Percentiles rank a stretch among this genome's conserved stretches.
These are phyloP conservation scores for Drepana arcuata DNA, from an alignment of 1,140 invertebrate species.

Conservation along the genomic window DNA sequence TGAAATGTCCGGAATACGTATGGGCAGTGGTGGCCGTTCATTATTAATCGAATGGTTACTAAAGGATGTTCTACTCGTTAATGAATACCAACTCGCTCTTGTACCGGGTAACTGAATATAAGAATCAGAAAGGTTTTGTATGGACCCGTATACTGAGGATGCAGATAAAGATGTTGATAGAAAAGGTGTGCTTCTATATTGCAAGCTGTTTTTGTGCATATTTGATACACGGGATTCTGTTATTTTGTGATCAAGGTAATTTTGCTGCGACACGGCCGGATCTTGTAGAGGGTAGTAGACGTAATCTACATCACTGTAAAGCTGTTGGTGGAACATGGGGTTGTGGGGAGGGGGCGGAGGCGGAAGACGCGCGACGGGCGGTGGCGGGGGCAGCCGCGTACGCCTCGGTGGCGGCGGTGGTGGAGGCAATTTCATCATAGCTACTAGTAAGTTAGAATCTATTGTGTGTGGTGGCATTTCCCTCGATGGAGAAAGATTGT, in stretches of 20 bases:
- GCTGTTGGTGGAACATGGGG: constrained; percentile 88
- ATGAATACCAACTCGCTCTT: constrained; percentile 73
- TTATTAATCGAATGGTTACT: constrained; percentile 71
- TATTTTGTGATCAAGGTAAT: constrained; percentile 90
- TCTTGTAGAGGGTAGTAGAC: constrained; percentile 92
- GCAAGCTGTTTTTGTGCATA: constrained; percentile 77
- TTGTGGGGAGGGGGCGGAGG: constrained; percentile 79
- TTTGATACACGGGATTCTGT: constrained; percentile 70
- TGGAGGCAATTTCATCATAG: constrained; percentile 73
- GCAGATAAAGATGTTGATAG: constrained; percentile 77
- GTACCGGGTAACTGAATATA: constrained; percentile 76
- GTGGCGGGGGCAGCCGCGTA: constrained; percentile 67
- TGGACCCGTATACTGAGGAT: constrained; percentile 80
- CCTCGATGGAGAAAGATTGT: constrained; percentile 46
- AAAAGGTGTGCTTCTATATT: constrained; percentile 86
- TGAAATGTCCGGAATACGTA: constrained; percentile 68
- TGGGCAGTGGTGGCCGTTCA: constrained; percentile 73
- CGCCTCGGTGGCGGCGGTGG: constrained; percentile 72
- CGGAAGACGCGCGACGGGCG: constrained; percentile 72
- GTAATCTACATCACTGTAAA: constrained; percentile 91
- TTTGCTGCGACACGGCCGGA: constrained; percentile 88
- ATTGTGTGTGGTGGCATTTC: constrained; percentile 32
- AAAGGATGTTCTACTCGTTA: constrained; percentile 69
- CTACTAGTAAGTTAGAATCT: constrained; percentile 74
- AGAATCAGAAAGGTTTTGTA: constrained; percentile 82